Evolutionary conservation across 2,113 vertebrate species (phyloP).

Genomic region (Tiliqua scincoides): DNA sequence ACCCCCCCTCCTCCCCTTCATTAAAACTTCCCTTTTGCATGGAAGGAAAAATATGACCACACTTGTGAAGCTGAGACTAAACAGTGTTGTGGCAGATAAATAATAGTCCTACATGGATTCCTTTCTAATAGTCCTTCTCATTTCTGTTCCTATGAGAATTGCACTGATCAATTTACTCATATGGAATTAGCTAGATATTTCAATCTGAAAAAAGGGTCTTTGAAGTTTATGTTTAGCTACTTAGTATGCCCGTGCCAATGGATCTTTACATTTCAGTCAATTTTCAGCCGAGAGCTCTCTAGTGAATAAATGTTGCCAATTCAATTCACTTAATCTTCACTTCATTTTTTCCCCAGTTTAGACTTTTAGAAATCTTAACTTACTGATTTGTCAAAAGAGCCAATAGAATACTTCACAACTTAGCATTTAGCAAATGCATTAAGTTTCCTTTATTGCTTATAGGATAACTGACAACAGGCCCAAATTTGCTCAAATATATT

Average conservation of each 20-base stretch:
- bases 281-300: slow-evolving; percentile 40
- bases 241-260: slow-evolving; percentile 5
- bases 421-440: background rate
- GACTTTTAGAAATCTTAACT: background rate
- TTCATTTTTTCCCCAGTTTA: background rate
- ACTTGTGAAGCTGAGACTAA: background rate
- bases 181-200: background rate
- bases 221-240: slow-evolving; percentile 19
- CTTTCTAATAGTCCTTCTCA: background rate
- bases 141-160: background rate
- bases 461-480: background rate
- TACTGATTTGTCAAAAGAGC: background rate
- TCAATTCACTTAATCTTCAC: slow-evolving; percentile 36
- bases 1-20: no score
- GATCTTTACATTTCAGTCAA: slow-evolving; percentile 1
- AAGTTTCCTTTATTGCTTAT: background rate
- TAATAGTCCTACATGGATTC: background rate
- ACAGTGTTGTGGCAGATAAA: background rate
- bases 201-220: background rate
- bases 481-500: background rate
- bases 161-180: background rate
- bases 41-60: background rate
- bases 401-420: slow-evolving; percentile 14
- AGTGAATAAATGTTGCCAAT: slow-evolving; percentile 55
- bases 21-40: background rate